These are phyloP conservation scores for Antennarius maculatus DNA, from an alignment of 2,797 vertebrate species.

Conservation along the genomic window DNA sequence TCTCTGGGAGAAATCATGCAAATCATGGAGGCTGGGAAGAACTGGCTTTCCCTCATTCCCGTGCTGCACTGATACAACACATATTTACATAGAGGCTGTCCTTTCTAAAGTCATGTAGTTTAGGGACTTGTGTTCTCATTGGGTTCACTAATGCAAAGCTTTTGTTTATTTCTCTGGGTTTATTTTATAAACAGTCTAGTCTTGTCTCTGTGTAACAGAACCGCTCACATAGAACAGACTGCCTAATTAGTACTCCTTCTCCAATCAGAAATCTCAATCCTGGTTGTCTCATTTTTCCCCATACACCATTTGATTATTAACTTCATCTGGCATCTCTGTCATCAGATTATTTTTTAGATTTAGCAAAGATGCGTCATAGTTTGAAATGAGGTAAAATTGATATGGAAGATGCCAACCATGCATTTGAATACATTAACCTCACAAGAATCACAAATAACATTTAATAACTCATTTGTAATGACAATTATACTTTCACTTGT, in stretches of 20 bases:
- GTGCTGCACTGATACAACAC: constrained; percentile 27
- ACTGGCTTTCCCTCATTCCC: constrained; percentile 29
- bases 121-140: constrained; percentile 16
- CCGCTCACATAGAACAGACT: constrained; percentile 10
- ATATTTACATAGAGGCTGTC: too few relatives aligned
- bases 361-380: constrained; percentile 27
- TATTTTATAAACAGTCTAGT: constrained; percentile 28
- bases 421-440: constrained; percentile 8
- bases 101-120: constrained; percentile 11
- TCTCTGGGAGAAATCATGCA: constrained; percentile 53
- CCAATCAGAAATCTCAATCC: constrained; percentile 24
- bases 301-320: not conserved
- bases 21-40: constrained; percentile 39
- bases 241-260: constrained; percentile 40
- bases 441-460: constrained; percentile 17
- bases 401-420: constrained; percentile 14
- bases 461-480: constrained; percentile 22
- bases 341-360: constrained; percentile 33
- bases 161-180: constrained; percentile 9
- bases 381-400: constrained; percentile 10
- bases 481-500: constrained; percentile 6
- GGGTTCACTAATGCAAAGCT: constrained; percentile 17
- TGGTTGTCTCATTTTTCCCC: constrained; percentile 29
- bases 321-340: constrained; percentile 10
- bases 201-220: constrained; percentile 31